Conservation (phyloP, 2,888 invertebrate genomes). For the Branchipolynoe longqiensis region DNA sequence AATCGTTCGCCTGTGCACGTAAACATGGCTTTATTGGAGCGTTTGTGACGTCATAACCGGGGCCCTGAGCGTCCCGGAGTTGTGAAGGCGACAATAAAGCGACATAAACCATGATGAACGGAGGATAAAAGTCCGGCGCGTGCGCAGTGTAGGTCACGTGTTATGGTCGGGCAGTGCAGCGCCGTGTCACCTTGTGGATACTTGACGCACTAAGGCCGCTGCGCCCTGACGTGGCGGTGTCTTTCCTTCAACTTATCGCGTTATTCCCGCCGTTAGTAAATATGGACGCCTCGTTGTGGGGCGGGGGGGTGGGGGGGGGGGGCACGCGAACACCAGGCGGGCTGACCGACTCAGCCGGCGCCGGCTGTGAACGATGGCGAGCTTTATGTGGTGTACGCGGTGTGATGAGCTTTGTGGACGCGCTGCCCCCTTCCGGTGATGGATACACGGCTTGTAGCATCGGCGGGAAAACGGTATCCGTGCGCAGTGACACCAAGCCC, state of each 20-base stretch:
- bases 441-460: neutral
- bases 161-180: neutral
- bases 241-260: too few relatives aligned
- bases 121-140: constrained; percentile 12
- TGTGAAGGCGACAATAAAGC: constrained; percentile 46
- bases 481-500: constrained; percentile 24
- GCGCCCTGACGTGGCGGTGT: too few relatives aligned
- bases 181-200: neutral
- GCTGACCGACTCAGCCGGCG: too few relatives aligned
- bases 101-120: constrained; percentile 50
- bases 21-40: constrained; percentile 53
- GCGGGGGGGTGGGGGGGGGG: too few relatives aligned
- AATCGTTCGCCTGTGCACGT: constrained; percentile 9
- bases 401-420: too few relatives aligned
- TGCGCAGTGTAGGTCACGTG: constrained; percentile 16
- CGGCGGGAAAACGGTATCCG: neutral
- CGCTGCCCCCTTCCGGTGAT: too few relatives aligned
- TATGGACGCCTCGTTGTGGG: too few relatives aligned
- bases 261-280: too few relatives aligned
- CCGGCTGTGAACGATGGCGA: too few relatives aligned
- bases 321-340: too few relatives aligned
- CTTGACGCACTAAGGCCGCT: constrained; percentile 19
- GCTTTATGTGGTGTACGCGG: too few relatives aligned
- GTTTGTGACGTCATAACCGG: constrained; percentile 49
- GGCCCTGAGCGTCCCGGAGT: constrained; percentile 31